These are phyloP conservation scores for Mermis nigrescens DNA, from an alignment of 2,888 invertebrate species.

Conservation along the genomic window DNA sequence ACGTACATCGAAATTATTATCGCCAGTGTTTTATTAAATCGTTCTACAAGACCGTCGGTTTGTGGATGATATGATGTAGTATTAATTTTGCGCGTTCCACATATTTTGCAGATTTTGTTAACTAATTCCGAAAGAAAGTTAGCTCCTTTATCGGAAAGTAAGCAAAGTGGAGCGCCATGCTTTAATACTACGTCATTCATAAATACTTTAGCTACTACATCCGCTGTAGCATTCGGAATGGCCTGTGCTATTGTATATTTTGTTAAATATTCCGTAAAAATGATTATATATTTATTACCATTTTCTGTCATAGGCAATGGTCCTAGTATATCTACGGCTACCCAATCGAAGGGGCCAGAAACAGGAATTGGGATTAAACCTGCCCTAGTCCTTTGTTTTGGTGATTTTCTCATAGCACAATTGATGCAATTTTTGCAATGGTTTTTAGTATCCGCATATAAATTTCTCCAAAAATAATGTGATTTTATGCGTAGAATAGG, in stretches of 20 bases:
- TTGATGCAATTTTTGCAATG: not conserved
- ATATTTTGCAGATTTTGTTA: not conserved
- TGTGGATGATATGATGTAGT: no score
- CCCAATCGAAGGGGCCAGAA: not conserved
- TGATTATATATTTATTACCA: not conserved
- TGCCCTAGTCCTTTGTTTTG: not conserved
- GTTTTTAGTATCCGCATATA: not conserved
- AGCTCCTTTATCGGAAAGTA: not conserved
- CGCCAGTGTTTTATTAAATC: no score
- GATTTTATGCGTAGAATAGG: not conserved
- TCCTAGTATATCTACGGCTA: not conserved
- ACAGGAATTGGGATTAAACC: not conserved
- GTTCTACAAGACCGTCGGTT: no score
- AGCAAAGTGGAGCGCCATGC: not conserved
- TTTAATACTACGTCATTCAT: not conserved
- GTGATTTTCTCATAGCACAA: not conserved
- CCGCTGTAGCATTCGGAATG: not conserved
- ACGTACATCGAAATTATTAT: no score
- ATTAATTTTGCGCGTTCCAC: not conserved
- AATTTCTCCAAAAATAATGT: not conserved
- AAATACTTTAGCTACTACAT: not conserved
- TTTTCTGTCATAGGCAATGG: not conserved
- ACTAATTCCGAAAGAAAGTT: no score
- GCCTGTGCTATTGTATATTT: not conserved
- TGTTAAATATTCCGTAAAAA: not conserved